Evolutionary conservation across 1,140 invertebrate species (phyloP), one percentile per base, ranked within the genome.

Genomic region (Drosophila auraria): DNA sequence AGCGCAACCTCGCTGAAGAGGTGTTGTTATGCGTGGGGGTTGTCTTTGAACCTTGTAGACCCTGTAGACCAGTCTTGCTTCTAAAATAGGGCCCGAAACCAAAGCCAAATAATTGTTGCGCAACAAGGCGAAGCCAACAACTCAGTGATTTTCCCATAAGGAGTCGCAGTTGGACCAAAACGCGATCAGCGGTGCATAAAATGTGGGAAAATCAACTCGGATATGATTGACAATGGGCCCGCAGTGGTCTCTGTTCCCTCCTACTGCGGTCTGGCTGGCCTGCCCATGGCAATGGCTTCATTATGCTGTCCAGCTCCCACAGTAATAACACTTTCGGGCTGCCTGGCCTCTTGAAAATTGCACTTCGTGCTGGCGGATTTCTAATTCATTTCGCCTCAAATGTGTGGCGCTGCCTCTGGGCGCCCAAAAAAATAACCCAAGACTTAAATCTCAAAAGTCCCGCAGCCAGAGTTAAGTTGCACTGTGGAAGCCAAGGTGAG

Each of bases 71-170:
- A 23, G 62, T 23, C 44, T 40, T 30, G 1, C 3, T 20, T 30
- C 5, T 14, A 17, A 47, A 23, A 38, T 27, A 49, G 51, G 64
- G 45, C 40, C 42, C 38, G 25, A 79, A 86, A 62, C 75, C 59
- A 77, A 68, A 78, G 60, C 61, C 74, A 70, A 62, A 65, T 89
- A 89, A 89, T 89, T 89, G 86, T 89, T 84, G 86, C 64, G 70
- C 78, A 89, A 87, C 70, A 83, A 72, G 70, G 54, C 66, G 71
- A 74, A 80, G 81, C 59, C 68, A 87, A 73, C 68, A 78, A 73
- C 63, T 80, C 86, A 86, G 74, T 74, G 86, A 89, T 89, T 89
- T 89, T 89, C 86, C 86, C 86, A 89, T 50, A 56, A 78, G 57
- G 78, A 81, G 62, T 58, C 20, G 50, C 72, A 81, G 62, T 58